Evolutionary conservation across 2,797 vertebrate genomes (phyloP).

Genomic region (Crocodylus rhombifer): DNA sequence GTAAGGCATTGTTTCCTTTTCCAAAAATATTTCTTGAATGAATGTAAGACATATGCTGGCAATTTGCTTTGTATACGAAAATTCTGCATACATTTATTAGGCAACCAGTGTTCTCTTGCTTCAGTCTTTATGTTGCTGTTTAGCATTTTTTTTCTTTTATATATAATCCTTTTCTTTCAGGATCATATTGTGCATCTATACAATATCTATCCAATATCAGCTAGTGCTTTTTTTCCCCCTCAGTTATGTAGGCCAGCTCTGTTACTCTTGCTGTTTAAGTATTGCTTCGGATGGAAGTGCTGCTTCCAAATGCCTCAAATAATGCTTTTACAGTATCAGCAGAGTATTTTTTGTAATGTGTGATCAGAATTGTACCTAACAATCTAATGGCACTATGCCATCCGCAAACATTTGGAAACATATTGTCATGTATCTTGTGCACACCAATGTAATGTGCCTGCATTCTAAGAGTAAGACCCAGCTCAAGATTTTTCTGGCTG

Average conservation of each 20-base stretch:
- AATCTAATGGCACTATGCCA: conserved; percentile 58
- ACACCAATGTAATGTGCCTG: neutral
- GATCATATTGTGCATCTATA: conserved; percentile 19
- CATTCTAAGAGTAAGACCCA: conserved; percentile 22
- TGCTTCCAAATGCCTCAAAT: conserved; percentile 48
- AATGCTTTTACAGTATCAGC: conserved; percentile 48
- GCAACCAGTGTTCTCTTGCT: neutral
- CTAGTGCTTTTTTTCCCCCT: conserved; percentile 46
- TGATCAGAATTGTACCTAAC: conserved; percentile 54
- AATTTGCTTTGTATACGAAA: neutral
- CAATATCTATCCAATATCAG: neutral
- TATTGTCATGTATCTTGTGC: neutral
- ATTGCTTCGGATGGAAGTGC: conserved; percentile 48
- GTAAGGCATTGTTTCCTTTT: neutral
- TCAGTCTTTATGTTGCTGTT: neutral
- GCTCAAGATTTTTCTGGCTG: neutral
- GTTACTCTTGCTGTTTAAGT: conserved; percentile 68
- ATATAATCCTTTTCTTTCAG: conserved; percentile 26
- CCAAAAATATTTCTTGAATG: conserved; percentile 4
- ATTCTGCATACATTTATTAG: conserved; percentile 5
- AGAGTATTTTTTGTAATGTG: conserved; percentile 28
- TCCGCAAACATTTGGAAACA: conserved; percentile 23
- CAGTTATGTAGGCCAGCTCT: conserved; percentile 67
- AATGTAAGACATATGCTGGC: neutral
- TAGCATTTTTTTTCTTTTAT: neutral